These are phyloP conservation scores for Pangasius djambal DNA, from an alignment of 2,797 vertebrate species.

Conservation along the genomic window DNA sequence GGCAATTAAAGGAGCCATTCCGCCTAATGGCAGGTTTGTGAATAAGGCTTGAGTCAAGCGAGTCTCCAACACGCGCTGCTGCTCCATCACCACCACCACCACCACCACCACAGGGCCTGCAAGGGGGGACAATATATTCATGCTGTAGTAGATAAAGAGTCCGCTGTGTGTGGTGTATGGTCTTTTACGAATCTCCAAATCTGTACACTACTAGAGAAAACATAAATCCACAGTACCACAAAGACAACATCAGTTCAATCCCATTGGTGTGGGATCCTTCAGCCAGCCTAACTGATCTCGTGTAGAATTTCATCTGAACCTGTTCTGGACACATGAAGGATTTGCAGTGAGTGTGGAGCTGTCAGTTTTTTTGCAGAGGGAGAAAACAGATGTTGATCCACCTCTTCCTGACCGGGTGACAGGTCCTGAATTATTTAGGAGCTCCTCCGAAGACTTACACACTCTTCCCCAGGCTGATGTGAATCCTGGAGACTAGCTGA, in stretches of 20 bases:
- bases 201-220: not conserved
- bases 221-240: not conserved
- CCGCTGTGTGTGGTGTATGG: not conserved
- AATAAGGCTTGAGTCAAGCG: not conserved
- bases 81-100: not conserved
- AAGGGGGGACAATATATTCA: not conserved
- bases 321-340: not conserved
- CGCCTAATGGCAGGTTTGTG: not conserved
- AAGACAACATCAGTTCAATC: too few species aligned
- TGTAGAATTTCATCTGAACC: not conserved
- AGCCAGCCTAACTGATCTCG: not conserved
- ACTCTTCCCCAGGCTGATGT: not conserved
- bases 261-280: not conserved
- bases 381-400: slow-evolving; percentile 32
- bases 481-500: not conserved
- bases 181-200: not conserved
- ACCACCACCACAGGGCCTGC: not conserved
- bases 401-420: slow-evolving; percentile 21
- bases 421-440: slow-evolving; percentile 39
- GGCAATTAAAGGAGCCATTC: not conserved
- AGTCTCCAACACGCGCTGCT: not conserved
- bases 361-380: not conserved
- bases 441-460: not conserved
- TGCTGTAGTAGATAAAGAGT: not conserved
- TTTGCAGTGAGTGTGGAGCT: not conserved